Base-by-base conservation (phyloP, 2,888 invertebrate genomes). In the Drepana falcataria region DNA sequence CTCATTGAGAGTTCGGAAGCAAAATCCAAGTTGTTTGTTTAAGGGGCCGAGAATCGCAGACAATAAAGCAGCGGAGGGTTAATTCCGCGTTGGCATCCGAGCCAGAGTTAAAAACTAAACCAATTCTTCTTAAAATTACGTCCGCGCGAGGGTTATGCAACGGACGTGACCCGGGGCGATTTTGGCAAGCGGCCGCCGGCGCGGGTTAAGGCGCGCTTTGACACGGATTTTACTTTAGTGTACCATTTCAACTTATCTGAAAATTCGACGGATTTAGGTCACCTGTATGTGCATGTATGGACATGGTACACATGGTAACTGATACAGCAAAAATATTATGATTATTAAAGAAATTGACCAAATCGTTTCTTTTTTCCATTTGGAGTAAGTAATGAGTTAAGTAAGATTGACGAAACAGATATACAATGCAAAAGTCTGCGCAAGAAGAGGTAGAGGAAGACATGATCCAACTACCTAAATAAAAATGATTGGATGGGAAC, bases 91-190 rank as follows among this genome's bases (percentile, higher is more conserved):
- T 81, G 81, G 84, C 83, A 81, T 73, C 65, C 68, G 68, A 64
- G 69, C 71, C 69, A 69, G 75, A 73, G 78, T 79, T 83, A 81
- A 85, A 85, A 87, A 86, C 85, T 85, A 85, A 85, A 81, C 85
- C 85, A 85, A 87, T 87, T 85, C 82, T 85, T 80, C 77, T 85
- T 81, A 77, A 82, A 86, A 82, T 79, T 81, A 81, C 77, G 68
- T 66, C 68, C 61, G 66, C 67, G 71, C 67, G 66, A 74, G 75
- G 79, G 82, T 84, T 81, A 70, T 78, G 79, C 79, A 82, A 68
- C 70, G 79, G 72, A 80, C 83, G 84, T 85, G 83, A 79, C 77
- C 73, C 58, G 63, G 57, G 60, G 66, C 59, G 64, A 63, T 75
- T 79, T 85, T 86, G 86, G 83, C 85, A 82, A 71, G 64, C 75